These are phyloP conservation scores for Myopa testacea DNA, from an alignment of 2,888 invertebrate genomes.

Conservation along the genomic window DNA sequence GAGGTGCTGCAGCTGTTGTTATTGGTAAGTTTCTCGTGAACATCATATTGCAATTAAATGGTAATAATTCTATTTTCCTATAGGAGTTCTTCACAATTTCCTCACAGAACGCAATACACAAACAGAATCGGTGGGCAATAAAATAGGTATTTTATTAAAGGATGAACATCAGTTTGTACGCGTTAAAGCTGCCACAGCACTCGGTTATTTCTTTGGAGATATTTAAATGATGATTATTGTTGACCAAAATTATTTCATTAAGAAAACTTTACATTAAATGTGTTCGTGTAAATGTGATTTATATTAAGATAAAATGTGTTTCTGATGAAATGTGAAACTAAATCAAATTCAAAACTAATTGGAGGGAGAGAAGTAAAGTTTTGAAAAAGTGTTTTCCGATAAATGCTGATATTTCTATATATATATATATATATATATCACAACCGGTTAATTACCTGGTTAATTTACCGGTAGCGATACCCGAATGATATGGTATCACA, in stretches of 20 bases:
- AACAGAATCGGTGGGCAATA: conserved; percentile 64
- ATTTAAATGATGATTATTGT: conserved; percentile 51
- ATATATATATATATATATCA: too few species aligned
- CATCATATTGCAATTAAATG: not conserved
- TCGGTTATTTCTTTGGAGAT: conserved; percentile 67
- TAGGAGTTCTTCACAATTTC: conserved; percentile 65
- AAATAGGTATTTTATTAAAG: conserved; percentile 64
- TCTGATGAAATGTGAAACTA: not conserved
- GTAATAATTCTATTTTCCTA: not conserved
- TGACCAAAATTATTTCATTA: not conserved
- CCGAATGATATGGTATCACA: too few species aligned
- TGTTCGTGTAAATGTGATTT: conserved; percentile 40
- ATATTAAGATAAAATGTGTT: conserved; percentile 37
- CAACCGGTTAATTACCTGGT: too few species aligned
- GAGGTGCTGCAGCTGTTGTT: conserved; percentile 67
- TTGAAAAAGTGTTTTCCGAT: not conserved
- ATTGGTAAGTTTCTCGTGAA: conserved; percentile 58
- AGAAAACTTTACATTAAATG: conserved; percentile 9
- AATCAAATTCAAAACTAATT: not conserved
- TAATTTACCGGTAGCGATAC: too few species aligned
- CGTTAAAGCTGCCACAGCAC: conserved; percentile 64
- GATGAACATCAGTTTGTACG: conserved; percentile 65
- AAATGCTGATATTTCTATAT: conserved; percentile 8
- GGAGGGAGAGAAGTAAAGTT: not conserved
- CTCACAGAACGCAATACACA: conserved; percentile 61